phyloP scores from a whole-genome alignment of 2,797 vertebrate species.

The Tolypeutes matacus region DNA sequence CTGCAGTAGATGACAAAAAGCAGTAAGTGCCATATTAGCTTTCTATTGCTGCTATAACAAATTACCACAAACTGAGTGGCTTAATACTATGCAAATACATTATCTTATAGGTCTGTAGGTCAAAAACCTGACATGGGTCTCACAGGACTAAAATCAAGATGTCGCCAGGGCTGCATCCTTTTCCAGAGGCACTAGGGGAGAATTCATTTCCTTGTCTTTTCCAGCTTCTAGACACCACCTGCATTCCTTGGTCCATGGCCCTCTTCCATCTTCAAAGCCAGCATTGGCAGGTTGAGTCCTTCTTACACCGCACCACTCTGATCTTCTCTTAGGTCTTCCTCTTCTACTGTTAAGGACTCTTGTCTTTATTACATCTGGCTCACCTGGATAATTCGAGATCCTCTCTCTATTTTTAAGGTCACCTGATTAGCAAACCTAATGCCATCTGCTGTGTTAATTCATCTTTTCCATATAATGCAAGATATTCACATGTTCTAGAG shows the following conservation, averaged over 20 bases:
- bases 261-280: conserved; percentile 4
- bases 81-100: conserved; percentile 21
- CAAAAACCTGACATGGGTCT: not conserved
- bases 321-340: conserved; percentile 1
- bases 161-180: not conserved
- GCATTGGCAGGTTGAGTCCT: not conserved
- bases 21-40: not conserved
- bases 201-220: not conserved
- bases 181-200: not conserved
- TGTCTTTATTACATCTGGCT: not conserved
- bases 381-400: not conserved
- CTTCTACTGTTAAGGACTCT: not conserved
- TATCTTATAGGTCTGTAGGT: not conserved
- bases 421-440: conserved; percentile 3
- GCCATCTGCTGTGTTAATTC: conserved; percentile 17
- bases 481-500: not conserved
- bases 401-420: not conserved
- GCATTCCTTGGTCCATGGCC: not conserved
- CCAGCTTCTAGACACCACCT: not conserved
- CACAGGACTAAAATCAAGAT: conserved; percentile 1
- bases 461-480: not conserved
- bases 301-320: not conserved
- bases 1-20: not conserved
- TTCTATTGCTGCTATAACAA: conserved; percentile 24
- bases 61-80: not conserved